Base-by-base conservation (phyloP, 2,113 vertebrate genomes). In the Physeter macrocephalus region DNA sequence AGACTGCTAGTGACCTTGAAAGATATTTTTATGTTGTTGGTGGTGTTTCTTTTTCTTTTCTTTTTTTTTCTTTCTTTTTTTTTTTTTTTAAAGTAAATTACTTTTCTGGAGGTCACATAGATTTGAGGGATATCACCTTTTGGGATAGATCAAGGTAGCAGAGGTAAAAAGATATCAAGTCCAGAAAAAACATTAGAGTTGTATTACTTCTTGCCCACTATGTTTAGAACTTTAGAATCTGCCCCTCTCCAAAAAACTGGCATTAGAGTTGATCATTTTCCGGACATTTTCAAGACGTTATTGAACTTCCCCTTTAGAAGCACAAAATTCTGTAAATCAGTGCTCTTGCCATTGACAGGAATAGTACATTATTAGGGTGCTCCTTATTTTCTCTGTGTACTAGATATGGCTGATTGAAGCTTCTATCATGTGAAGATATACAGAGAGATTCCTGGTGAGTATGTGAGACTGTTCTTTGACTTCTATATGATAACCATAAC, bases 161-260 rank as follows among this genome's bases (percentile, higher is more conserved):
- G 36, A 96, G 15, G 27, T 93, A 12, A 94, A 95, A 96, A 93
- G 67, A 69, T 46, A 77, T 34, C 5, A 89, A 25, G 83, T 85
- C 62, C 39, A 81, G 43, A 80, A 77, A 85, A 86, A 75, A 59
- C 11, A 69, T 81, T 71, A 67, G 15, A 62, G 54, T 75, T 95
- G 83, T 72, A 90, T 88, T 92, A 84, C 43, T 95, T 67, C 39
- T 82, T 74, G 29, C 23, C 59, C 25, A n/a, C 41, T 91, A 0
- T 71, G 17, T 74, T 95, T 93, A 93, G 46, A 90, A 93, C 41
- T 90, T 90, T 84, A 92, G 69, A 88, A 27, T 92, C 82, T 57
- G 17, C 49, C 15, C 31, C 8, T 27, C 23, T 82, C 34, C 34
- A 77, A 36, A 95, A 81, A 80, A 41, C 2, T 87, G 52, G 13